Conservation (phyloP, 2,797 vertebrate species). For the Hemibagrus guttatus region DNA sequence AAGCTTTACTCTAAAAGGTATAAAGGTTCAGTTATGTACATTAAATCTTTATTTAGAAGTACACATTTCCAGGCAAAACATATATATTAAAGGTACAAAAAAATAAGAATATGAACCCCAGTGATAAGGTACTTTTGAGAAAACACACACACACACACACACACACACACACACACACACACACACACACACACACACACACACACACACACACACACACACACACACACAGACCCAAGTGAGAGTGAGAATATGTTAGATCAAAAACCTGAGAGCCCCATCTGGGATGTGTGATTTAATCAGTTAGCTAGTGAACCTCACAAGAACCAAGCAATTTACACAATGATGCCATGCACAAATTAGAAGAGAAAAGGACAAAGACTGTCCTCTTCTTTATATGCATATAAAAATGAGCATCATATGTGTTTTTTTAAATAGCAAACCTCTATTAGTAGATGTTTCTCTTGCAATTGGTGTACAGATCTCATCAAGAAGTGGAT, state of each 20-base stretch:
- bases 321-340: slow-evolving; percentile 30
- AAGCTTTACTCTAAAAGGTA: not conserved
- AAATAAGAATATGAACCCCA: not conserved
- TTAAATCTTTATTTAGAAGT: not conserved
- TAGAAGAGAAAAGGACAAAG: slow-evolving; percentile 35
- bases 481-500: slow-evolving; percentile 20
- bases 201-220: not conserved
- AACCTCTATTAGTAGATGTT: not conserved
- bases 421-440: not conserved
- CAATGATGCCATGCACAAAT: slow-evolving; percentile 41
- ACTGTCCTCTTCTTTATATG: not conserved
- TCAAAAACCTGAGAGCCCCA: slow-evolving; percentile 35
- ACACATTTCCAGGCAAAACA: not conserved
- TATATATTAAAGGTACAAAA: slow-evolving; percentile 3
- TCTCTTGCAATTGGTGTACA: not conserved
- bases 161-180: not conserved
- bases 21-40: not conserved
- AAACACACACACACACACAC: slow-evolving; percentile 16
- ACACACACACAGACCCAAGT: not conserved
- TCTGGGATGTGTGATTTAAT: slow-evolving; percentile 58
- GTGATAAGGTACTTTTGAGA: not conserved
- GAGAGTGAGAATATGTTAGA: slow-evolving; percentile 35
- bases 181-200: not conserved
- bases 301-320: slow-evolving; percentile 51
- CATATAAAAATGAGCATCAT: not conserved